Evolutionary conservation across 1,140 invertebrate species (phyloP).

Genomic region (Lepidurus couesii): DNA sequence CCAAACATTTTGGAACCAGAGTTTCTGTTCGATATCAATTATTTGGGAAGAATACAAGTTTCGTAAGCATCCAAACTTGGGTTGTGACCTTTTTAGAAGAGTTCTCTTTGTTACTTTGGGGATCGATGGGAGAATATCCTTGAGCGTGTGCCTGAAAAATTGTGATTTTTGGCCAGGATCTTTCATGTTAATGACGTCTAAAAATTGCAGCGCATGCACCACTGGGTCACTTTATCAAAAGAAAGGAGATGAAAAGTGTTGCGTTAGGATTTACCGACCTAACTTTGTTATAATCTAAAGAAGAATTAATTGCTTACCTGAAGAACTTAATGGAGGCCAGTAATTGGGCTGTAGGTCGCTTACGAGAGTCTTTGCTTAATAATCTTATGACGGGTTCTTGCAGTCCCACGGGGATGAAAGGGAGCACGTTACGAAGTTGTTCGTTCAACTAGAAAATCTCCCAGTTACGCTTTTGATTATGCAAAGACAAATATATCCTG

Average conservation of each 20-base stretch:
- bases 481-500: neutral
- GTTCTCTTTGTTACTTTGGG: conserved; percentile 66
- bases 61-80: neutral
- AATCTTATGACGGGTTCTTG: conserved; percentile 81
- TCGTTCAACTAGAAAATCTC: conserved; percentile 62
- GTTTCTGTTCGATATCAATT: conserved; percentile 63
- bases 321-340: conserved; percentile 81
- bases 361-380: conserved; percentile 68
- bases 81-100: neutral
- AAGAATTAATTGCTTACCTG: conserved; percentile 56
- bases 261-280: conserved; percentile 33
- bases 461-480: neutral
- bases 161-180: conserved; percentile 78
- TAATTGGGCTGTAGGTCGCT: conserved; percentile 77
- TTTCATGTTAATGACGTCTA: conserved; percentile 90
- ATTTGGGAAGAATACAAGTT: conserved; percentile 12
- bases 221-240: conserved; percentile 68
- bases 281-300: neutral
- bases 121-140: conserved; percentile 78
- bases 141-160: conserved; percentile 79
- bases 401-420: conserved; percentile 69
- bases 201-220: conserved; percentile 79
- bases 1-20: conserved; percentile 92
- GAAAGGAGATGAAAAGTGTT: conserved; percentile 37
- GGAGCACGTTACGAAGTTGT: conserved; percentile 67